These are phyloP conservation scores for Sebastes iracundus DNA, from an alignment of 2,797 vertebrate genomes.

Conservation along the genomic window DNA sequence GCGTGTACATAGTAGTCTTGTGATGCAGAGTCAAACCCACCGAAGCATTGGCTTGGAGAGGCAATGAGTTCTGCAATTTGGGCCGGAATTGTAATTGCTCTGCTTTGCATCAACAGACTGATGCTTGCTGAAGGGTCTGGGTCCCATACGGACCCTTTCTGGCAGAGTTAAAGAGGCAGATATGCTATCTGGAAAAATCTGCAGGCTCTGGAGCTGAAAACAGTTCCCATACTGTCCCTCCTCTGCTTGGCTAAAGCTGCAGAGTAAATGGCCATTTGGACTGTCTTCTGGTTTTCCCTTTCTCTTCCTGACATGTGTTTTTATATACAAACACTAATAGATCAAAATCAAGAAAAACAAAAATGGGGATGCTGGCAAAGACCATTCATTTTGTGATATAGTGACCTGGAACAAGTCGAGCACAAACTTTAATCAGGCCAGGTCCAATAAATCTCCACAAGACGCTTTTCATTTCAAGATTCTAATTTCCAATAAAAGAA, in stretches of 20 bases:
- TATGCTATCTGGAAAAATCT: slow-evolving; percentile 78
- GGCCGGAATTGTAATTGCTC: slow-evolving; percentile 53
- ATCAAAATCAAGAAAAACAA: not conserved
- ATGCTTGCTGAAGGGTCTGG: slow-evolving; percentile 52
- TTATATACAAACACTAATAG: slow-evolving; percentile 21
- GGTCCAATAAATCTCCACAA: slow-evolving; percentile 5
- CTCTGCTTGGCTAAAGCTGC: slow-evolving; percentile 28
- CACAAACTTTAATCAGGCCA: slow-evolving; percentile 6
- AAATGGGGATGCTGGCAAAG: not conserved
- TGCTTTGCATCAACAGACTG: slow-evolving; percentile 66
- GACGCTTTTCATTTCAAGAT: slow-evolving; percentile 13
- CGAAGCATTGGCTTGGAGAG: slow-evolving; percentile 15
- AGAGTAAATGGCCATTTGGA: slow-evolving; percentile 47
- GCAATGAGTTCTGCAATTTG: slow-evolving; percentile 44
- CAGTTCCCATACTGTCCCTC: slow-evolving; percentile 62
- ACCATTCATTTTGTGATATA: not conserved
- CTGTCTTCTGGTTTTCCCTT: slow-evolving; percentile 26
- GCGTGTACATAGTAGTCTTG: slow-evolving; percentile 30
- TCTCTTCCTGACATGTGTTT: slow-evolving; percentile 47
- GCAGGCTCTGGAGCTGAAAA: slow-evolving; percentile 54
- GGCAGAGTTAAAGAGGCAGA: slow-evolving; percentile 62
- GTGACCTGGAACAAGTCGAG: not conserved
- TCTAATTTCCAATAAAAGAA: slow-evolving; percentile 15
- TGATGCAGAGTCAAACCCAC: slow-evolving; percentile 35
- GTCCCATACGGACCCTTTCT: slow-evolving; percentile 36